A percentile compares a stretch with the other conserved stretches of the same genome.
These are phyloP conservation scores for Megaceryle maxima DNA, from an alignment of 2,113 vertebrate species.

Conservation along the genomic window DNA sequence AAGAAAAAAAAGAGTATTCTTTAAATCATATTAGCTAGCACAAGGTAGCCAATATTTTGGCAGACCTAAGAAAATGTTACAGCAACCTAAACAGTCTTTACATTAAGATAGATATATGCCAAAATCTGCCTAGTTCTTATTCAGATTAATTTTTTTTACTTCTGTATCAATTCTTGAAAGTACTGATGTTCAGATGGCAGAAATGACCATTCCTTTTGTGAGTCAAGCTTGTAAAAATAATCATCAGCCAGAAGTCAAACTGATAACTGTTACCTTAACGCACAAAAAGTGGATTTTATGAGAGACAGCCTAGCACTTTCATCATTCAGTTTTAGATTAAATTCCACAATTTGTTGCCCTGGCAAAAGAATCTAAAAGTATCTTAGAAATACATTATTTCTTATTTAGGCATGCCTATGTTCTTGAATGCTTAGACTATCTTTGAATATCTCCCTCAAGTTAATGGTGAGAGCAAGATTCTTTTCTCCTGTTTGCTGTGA, in stretches of 20 bases:
- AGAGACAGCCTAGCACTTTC: background rate
- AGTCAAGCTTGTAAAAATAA: background rate
- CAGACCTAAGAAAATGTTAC: background rate
- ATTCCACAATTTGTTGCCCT: background rate
- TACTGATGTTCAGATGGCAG: background rate
- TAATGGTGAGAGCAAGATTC: background rate
- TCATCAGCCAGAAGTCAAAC: background rate
- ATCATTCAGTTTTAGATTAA: background rate
- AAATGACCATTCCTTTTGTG: background rate
- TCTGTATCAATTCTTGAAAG: background rate
- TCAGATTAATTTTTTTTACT: background rate
- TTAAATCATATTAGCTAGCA: background rate
- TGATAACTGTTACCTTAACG: background rate
- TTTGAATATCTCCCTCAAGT: background rate
- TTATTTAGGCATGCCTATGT: background rate
- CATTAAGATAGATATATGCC: background rate
- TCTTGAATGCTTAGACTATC: background rate
- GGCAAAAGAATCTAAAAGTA: background rate
- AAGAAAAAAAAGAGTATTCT: background rate
- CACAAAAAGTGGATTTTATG: background rate
- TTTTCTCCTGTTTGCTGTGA: background rate
- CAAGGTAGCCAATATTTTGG: background rate
- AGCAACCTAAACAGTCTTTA: background rate
- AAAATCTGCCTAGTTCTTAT: background rate
- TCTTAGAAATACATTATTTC: background rate